These are phyloP conservation scores for Sakesphorus luctuosus DNA, from an alignment of 2,113 vertebrate genomes.

Conservation along the genomic window DNA sequence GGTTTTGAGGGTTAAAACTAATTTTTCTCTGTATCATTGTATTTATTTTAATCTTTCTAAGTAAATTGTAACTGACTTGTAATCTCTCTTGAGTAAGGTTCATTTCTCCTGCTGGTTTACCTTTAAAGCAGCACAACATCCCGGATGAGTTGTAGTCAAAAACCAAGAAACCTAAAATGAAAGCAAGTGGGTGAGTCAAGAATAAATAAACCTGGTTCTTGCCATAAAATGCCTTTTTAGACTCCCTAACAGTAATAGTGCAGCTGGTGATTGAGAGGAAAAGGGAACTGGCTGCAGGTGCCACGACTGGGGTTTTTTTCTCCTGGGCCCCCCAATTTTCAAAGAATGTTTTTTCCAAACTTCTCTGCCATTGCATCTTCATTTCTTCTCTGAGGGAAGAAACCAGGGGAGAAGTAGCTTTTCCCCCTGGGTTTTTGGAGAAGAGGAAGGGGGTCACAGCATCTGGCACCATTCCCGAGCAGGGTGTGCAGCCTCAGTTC, in stretches of 20 bases:
- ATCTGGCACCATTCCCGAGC: background rate
- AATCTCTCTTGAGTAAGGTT: no score
- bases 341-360: background rate
- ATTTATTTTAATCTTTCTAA: no score
- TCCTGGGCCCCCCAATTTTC: background rate
- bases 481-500: rapidly evolving
- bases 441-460: background rate
- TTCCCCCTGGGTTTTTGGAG: background rate
- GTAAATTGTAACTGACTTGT: no score
- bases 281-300: background rate
- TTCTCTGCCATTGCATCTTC: background rate
- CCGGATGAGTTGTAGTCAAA: background rate
- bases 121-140: background rate
- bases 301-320: background rate
- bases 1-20: no score
- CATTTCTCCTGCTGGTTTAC: no score
- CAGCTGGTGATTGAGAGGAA: background rate
- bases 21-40: no score
- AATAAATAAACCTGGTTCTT: background rate
- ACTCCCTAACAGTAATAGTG: background rate
- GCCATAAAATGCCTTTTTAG: background rate
- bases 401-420: background rate
- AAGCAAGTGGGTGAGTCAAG: background rate
- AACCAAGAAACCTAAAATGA: background rate
- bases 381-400: background rate